Evolutionary conservation across 2,797 vertebrate species (phyloP), one percentile per base, ranked within the genome.

Genomic region (Synanceia verrucosa): DNA sequence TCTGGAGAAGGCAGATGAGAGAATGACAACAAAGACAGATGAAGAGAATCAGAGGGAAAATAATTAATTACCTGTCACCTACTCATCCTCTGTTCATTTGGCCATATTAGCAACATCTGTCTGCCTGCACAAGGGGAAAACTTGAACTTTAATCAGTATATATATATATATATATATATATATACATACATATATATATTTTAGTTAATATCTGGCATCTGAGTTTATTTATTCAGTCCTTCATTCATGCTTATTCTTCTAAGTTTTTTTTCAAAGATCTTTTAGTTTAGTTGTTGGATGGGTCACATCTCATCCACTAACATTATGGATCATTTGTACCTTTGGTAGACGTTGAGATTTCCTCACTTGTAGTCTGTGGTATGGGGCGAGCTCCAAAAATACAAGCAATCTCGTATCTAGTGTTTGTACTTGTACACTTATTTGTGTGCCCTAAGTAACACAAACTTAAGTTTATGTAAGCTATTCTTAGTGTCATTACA

Each of bases 61-160:
- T 76, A 51, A 81, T 78, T 59, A 86, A 88, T 82, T 73, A 78
- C 65, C 47, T 76, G 82, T 83, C 86, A 86, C 62, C 74, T 50
- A 79, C 80, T 82, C 71, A 62, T 83, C 73, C 19, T 37, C 69
- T 50, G 46, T 73, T 81, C 51, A 59, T 48, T 79, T 70, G 59
- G 50, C 55, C 64, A 68, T 70, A 81, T 73, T 86, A 63, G 70
- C 71, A 59, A 29, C 81, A 82, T 84, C 31, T 88, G 83, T 80
- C 75, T 48, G 2, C 52, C 51, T 64, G 51, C 29, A 37, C 52
- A 19, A 26, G 29, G 16, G 4, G 4, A 0, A 16, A 69, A 51
- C 53, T 37, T 57, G 50, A 68, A 26, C n/a, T 56, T 24, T 44
- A 33, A 64, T 70, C 51, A 52, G 16, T 19, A 44, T 19, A 18